These are phyloP conservation scores for Sphaerodactylus townsendi DNA, from an alignment of 2,113 vertebrate species.

Conservation along the genomic window DNA sequence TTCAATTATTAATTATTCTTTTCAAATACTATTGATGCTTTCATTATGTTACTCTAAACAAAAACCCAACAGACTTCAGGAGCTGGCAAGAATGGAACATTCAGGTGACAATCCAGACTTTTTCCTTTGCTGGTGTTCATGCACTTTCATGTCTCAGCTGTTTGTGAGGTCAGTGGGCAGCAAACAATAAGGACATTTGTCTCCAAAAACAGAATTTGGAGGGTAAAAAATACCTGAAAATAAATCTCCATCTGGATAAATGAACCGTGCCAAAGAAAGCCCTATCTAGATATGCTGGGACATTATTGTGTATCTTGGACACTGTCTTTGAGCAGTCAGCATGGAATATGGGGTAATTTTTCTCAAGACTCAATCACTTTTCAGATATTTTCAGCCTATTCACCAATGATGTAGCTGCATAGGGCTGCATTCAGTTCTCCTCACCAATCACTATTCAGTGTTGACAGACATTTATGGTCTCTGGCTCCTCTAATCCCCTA, in stretches of 20 bases:
- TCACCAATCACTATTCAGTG: too few relatives aligned
- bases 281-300: neutral
- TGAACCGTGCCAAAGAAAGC: neutral
- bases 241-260: neutral
- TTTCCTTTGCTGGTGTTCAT: neutral
- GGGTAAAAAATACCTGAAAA: neutral
- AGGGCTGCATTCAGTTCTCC: too few relatives aligned
- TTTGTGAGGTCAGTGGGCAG: neutral
- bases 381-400: neutral
- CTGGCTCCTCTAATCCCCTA: too few relatives aligned
- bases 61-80: neutral
- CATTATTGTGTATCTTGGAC: neutral
- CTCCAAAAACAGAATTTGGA: neutral
- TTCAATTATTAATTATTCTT: constrained; percentile 2
- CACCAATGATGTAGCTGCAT: neutral
- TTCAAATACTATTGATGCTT: neutral
- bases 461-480: too few relatives aligned
- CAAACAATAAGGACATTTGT: neutral
- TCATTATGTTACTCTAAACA: neutral
- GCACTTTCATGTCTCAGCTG: neutral
- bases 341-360: neutral
- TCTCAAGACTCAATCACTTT: neutral
- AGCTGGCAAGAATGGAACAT: neutral
- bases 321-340: neutral
- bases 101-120: neutral